A percentile compares a stretch with the other conserved stretches of the same genome.
Evolutionary conservation across 2,113 vertebrate genomes (phyloP).

Genomic region (Dipodomys spectabilis): DNA sequence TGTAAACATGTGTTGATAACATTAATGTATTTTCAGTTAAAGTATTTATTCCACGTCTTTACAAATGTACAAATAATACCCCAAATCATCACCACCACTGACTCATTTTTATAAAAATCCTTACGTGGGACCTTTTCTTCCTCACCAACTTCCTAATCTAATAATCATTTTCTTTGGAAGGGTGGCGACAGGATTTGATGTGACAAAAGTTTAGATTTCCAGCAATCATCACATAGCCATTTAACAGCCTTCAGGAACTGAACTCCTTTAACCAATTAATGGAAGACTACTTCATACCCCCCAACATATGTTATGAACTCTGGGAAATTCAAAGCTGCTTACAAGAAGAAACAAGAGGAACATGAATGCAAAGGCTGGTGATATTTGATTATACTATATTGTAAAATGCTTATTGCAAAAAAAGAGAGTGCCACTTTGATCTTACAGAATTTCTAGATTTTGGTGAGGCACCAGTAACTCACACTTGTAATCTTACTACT

Average conservation of each 20-base stretch:
- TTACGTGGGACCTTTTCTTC: constrained; percentile 11
- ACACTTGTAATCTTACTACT: too few relatives aligned
- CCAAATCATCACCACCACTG: constrained; percentile 12
- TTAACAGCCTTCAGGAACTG: constrained; percentile 9
- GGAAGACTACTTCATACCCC: not conserved
- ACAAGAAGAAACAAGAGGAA: not conserved
- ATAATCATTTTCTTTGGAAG: constrained; percentile 18
- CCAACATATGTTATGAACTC: not conserved
- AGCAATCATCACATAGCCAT: not conserved
- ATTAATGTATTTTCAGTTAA: constrained; percentile 21
- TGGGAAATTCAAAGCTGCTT: constrained; percentile 25
- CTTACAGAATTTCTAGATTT: constrained; percentile 24
- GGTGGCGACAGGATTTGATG: not conserved
- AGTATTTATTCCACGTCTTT: constrained; percentile 38
- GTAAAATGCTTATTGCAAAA: not conserved
- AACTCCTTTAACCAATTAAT: not conserved
- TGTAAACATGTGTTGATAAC: constrained; percentile 16
- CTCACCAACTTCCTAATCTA: not conserved
- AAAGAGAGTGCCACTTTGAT: not conserved
- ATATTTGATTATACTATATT: not conserved
- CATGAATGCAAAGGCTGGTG: not conserved
- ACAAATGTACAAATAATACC: constrained; percentile 19
- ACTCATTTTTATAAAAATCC: constrained; percentile 23
- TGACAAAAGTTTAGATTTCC: constrained; percentile 2
- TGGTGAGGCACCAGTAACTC: not conserved